Base-by-base conservation (phyloP, 2,888 invertebrate genomes). In the Mesochorus sp. region DNA sequence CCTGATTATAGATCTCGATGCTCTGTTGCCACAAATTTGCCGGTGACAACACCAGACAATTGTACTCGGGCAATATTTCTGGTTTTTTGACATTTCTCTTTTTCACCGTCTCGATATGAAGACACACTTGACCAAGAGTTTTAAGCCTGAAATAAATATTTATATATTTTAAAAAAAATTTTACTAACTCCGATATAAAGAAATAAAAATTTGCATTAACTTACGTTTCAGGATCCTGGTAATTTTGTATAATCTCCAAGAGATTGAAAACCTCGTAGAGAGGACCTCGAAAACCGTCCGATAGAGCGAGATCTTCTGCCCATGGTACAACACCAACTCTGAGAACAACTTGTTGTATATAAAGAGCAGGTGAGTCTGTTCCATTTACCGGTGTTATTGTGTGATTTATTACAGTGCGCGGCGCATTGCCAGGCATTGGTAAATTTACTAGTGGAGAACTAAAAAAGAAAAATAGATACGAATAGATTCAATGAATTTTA, bases 11-110 rank as follows among this genome's bases (percentile, higher is more conserved):
- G 44, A 94, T 93, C 85, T 96, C 95, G 28, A 95, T 92, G 89
- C 96, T 96, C 88, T 97, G 95, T 83, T 95, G 95, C 99, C 99
- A 99, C 74, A 99, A 93, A 92, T 97, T 98, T 3, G 97, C 98
- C 0, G 98, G 99, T 0, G 98, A 98, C 5, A 99, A 92, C 39
- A 97, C 92, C 24, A 99, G 93, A 91, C 99, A 99, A 89, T 95
- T 96, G 90, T 97, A 98, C 89, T 98, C 96, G 0, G 99, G 98
- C 80, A 99, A 92, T 68, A 96, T 93, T 62, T 92, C 92, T 37
- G 94, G 94, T 76, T 93, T 92, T 80, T 93, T 93, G 1, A 91
- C 86, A 82, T 93, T 93, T 8, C 91, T 92, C 59, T 94, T 93
- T 86, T 95, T 95, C 3, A 96, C 94, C 75, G 95, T 95, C 89